Base-by-base conservation (phyloP, 2,888 invertebrate species). In the Amphiduros pacificus region DNA sequence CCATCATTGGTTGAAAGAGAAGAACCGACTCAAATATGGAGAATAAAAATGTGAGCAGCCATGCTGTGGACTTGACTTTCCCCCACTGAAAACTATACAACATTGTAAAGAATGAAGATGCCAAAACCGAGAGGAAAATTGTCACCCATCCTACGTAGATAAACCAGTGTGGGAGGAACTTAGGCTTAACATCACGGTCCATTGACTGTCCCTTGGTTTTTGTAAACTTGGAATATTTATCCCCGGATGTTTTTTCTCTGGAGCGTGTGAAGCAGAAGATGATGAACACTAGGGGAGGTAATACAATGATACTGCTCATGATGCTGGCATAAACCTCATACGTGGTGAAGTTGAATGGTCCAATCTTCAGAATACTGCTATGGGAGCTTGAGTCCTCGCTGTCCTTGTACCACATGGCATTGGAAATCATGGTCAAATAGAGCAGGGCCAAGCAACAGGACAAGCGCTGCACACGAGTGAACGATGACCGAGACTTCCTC, bases 381-480 rank as follows among this genome's bases (percentile, higher is more conserved):
- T n/a, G 20, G 9, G 20, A n/a, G 5, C 6, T 4, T 44, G 6
- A 5, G 6, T 44, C 44, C 20, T 44, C 44, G 22, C 20, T n/a
- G n/a, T n/a, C 44, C n/a, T 44, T 44, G 44, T 44, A 44, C 44
- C 44, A 44, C 44, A 44, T 44, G 6, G 44, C 44, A 44, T 44
- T 44, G 6, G 73, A 61, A 5, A 75, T 70, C 75, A 76, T 75
- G 0, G 73, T 71, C 1, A 71, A 31, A 59, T 71, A 74, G 5
- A 75, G 62, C 20, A 75, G 62, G 3, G 73, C 71, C 24, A 73
- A 58, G 3, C 73, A 64, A 57, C 74, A 74, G 1, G 74, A 71
- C 5, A 74, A 57, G 26, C 76, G 67, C 63, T 76, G 74, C 6
- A 75, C 73, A 22, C 84, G 69, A 1, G 83, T 80, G 69, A 84